phyloP scores from a whole-genome alignment of 2,888 invertebrate species.

The Lordiphosa andalusiaca region DNA sequence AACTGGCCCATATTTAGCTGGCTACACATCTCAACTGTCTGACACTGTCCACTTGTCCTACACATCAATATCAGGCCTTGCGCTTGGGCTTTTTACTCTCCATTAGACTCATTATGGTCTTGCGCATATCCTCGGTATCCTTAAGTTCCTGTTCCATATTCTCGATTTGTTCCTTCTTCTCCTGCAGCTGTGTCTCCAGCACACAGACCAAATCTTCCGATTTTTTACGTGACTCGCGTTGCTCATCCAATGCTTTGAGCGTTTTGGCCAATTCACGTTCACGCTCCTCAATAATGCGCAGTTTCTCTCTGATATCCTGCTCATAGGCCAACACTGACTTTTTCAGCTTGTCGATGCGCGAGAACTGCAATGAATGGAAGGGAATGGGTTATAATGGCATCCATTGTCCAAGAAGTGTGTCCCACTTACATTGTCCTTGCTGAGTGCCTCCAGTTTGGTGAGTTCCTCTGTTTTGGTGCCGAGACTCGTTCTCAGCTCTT shows the following conservation, averaged over 20 bases:
- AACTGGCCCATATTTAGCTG: constrained; percentile 1
- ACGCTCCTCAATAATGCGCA: constrained; percentile 74
- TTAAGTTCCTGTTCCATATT: constrained; percentile 76
- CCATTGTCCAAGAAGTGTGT: not conserved
- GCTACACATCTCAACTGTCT: no score
- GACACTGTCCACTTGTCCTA: no score
- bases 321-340: constrained; percentile 77
- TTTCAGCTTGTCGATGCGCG: constrained; percentile 77
- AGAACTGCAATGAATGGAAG: constrained; percentile 31
- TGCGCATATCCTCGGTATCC: constrained; percentile 79
- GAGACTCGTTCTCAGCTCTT: constrained; percentile 61
- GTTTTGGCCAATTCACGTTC: constrained; percentile 76
- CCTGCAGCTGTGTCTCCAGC: constrained; percentile 76
- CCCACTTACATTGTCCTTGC: constrained; percentile 72
- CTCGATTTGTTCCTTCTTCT: constrained; percentile 78
- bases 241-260: constrained; percentile 76
- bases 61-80: constrained; percentile 40
- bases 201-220: constrained; percentile 78
- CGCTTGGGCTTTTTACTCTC: constrained; percentile 79
- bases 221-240: constrained; percentile 76
- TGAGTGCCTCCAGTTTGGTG: constrained; percentile 59
- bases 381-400: no score
- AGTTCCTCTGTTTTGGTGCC: constrained; percentile 69
- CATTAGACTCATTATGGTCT: constrained; percentile 79
- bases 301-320: constrained; percentile 75